phyloP scores from a whole-genome alignment of 2,113 vertebrate species.

The Sinocyclocheilus anophthalmus region DNA sequence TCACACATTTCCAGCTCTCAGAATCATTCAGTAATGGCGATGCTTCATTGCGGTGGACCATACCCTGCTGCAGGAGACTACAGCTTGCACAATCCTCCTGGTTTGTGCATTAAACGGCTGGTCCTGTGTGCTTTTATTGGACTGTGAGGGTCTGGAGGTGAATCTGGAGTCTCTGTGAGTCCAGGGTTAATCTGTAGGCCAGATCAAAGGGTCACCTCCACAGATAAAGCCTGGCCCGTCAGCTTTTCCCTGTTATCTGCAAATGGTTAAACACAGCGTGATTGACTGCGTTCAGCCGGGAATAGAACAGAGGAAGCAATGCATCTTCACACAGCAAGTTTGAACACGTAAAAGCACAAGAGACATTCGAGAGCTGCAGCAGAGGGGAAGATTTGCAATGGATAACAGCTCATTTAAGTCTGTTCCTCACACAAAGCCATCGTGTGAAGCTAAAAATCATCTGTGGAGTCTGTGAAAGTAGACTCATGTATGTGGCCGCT shows the following conservation, averaged over 20 bases:
- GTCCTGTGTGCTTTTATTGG: slow-evolving; percentile 66
- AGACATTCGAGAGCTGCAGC: not conserved
- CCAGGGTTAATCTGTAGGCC: slow-evolving; percentile 69
- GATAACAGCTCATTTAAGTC: not conserved
- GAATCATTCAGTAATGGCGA: not conserved
- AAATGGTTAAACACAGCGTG: slow-evolving; percentile 73
- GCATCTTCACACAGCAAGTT: not conserved
- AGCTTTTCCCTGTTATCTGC: slow-evolving; percentile 67
- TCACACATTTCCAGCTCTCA: not conserved
- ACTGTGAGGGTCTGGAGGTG: slow-evolving; percentile 62
- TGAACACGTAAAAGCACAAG: not conserved
- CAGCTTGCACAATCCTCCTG: not conserved
- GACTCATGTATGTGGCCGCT: not conserved
- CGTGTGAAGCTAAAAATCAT: not conserved
- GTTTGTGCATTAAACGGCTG: slow-evolving; percentile 65
- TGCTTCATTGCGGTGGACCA: not conserved
- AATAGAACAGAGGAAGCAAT: not conserved
- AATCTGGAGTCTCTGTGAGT: slow-evolving; percentile 61
- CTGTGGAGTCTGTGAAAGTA: not conserved
- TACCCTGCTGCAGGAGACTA: not conserved
- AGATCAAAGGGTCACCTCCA: slow-evolving; percentile 74
- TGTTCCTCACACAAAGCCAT: not conserved
- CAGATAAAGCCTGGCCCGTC: slow-evolving; percentile 69
- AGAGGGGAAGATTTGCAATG: not conserved
- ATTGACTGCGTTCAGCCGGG: slow-evolving; percentile 62